Evolutionary conservation across 2,797 vertebrate species (phyloP).

Genomic region (Chelon labrosus): DNA sequence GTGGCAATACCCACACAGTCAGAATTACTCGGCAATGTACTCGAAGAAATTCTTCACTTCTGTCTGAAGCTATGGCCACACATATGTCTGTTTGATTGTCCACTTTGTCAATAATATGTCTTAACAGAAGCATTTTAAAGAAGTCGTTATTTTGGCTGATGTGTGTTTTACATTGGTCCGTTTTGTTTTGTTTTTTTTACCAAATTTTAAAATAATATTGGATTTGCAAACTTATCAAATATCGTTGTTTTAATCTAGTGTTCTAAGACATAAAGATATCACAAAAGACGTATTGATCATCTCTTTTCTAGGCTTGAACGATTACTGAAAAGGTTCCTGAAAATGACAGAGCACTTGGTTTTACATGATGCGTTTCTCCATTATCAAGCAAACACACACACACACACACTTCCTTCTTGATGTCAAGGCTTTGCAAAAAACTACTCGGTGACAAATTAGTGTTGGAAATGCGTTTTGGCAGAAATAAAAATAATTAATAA

Average conservation of each 20-base stretch:
- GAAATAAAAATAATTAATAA: neutral
- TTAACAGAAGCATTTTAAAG: conserved; percentile 20
- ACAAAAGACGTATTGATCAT: conserved; percentile 9
- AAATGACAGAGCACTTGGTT: conserved; percentile 12
- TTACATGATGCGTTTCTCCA: neutral
- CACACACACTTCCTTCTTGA: neutral
- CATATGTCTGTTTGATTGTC: conserved; percentile 36
- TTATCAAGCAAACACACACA: neutral
- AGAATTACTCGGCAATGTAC: conserved; percentile 38
- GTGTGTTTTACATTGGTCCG: conserved; percentile 8
- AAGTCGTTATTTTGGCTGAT: neutral
- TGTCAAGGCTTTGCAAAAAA: neutral
- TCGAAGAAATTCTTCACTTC: conserved; percentile 35
- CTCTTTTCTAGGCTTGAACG: neutral
- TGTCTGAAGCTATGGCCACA: conserved; percentile 13
- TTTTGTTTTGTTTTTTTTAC: neutral
- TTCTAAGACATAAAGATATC: no score
- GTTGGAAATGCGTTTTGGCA: neutral
- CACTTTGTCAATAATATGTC: conserved; percentile 12
- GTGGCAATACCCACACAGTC: conserved; percentile 47
- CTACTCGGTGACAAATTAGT: neutral
- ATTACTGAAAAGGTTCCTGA: neutral
- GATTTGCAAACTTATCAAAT: neutral
- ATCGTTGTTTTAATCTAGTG: neutral
- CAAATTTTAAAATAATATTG: neutral